A percentile compares a stretch with the other conserved stretches of the same genome.
These are phyloP conservation scores for Agapostemon virescens DNA, from an alignment of 2,888 invertebrate species.

Conservation along the genomic window DNA sequence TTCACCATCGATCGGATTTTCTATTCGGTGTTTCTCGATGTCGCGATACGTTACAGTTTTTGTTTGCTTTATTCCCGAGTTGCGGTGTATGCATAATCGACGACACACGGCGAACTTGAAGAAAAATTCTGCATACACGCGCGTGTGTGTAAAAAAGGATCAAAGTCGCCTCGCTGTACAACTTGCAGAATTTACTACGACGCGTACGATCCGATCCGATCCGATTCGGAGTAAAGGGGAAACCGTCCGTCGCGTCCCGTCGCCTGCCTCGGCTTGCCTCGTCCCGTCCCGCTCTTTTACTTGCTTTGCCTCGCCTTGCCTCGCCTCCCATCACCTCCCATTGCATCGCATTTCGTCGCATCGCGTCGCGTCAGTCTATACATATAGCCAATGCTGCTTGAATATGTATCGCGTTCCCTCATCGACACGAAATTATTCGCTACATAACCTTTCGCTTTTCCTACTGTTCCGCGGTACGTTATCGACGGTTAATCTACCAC, in stretches of 20 bases:
- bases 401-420: conserved; percentile 56
- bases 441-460: conserved; percentile 35
- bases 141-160: not conserved
- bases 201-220: conserved; percentile 28
- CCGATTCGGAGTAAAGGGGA: conserved; percentile 29
- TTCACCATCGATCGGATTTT: not conserved
- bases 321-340: not conserved
- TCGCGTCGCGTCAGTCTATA: conserved; percentile 5
- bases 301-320: not conserved
- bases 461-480: not conserved
- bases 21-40: not conserved
- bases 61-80: conserved; percentile 15
- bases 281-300: not conserved
- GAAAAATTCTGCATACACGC: conserved; percentile 18
- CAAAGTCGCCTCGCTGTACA: conserved; percentile 42
- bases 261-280: not conserved
- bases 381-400: conserved; percentile 42
- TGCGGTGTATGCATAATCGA: conserved; percentile 22
- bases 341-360: conserved; percentile 28
- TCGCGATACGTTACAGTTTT: conserved; percentile 10
- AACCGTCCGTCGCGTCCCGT: conserved; percentile 26
- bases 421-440: conserved; percentile 64
- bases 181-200: conserved; percentile 53
- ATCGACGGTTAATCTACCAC: not conserved
- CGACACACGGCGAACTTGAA: not conserved